phyloP scores from a whole-genome alignment of 2,113 vertebrate genomes.

The Argyrosomus japonicus region DNA sequence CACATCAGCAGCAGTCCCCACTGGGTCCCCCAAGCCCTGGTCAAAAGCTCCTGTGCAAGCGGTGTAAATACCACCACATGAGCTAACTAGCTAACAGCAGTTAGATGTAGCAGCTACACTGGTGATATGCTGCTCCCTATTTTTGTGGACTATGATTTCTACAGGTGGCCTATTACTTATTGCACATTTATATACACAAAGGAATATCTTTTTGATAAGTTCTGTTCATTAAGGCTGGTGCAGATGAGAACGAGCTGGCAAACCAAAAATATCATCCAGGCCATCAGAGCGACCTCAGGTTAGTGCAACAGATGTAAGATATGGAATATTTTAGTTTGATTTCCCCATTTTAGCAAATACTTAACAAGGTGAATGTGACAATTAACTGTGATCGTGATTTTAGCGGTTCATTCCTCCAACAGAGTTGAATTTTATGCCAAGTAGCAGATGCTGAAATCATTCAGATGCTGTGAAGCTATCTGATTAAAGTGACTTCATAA shows the following conservation, averaged over 20 bases:
- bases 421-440: background rate
- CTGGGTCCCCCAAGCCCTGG: too few species aligned
- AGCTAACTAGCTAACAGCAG: too few species aligned
- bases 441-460: background rate
- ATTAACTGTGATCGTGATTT: background rate
- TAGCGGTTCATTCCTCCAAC: background rate
- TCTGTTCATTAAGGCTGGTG: background rate
- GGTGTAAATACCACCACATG: too few species aligned
- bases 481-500: constrained; percentile 19
- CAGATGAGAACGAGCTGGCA: too few species aligned
- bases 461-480: background rate
- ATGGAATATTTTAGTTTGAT: background rate
- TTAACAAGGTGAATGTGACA: too few species aligned
- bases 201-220: background rate
- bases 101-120: too few species aligned
- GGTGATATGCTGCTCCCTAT: too few species aligned
- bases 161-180: too few species aligned
- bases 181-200: too few species aligned
- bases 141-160: too few species aligned
- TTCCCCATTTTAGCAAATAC: background rate
- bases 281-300: background rate
- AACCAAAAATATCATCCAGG: background rate
- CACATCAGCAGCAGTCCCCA: too few species aligned
- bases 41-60: too few species aligned
- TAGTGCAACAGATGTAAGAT: background rate